Conservation (phyloP, 2,113 vertebrate species). For the Megalops atlanticus region DNA sequence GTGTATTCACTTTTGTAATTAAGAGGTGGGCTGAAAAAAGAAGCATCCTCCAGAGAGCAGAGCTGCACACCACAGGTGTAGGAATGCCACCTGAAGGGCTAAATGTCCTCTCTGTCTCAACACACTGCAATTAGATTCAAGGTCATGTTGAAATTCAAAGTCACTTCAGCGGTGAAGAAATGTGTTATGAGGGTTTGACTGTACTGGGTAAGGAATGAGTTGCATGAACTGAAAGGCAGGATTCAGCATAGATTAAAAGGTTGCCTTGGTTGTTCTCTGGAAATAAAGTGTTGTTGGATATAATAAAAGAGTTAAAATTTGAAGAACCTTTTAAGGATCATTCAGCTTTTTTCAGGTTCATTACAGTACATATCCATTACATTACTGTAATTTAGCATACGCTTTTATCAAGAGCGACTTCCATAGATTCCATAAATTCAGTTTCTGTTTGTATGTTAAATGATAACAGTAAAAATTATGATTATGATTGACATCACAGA, state of each 20-base stretch:
- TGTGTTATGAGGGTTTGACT: background rate
- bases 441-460: too few species aligned
- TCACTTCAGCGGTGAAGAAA: background rate
- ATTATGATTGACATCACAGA: too few species aligned
- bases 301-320: too few species aligned
- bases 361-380: too few species aligned
- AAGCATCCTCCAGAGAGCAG: background rate
- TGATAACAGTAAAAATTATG: too few species aligned
- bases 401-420: too few species aligned
- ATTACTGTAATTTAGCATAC: too few species aligned
- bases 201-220: background rate
- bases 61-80: background rate
- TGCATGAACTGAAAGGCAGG: background rate
- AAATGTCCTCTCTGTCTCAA: background rate
- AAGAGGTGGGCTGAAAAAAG: constrained; percentile 10
- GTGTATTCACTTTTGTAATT: constrained; percentile 32
- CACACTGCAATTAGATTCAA: background rate
- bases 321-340: too few species aligned
- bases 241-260: constrained; percentile 11
- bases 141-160: background rate
- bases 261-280: too few species aligned
- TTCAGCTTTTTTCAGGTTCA: too few species aligned
- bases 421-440: too few species aligned
- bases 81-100: background rate
- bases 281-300: too few species aligned